Evolutionary conservation across 2,797 vertebrate species (phyloP), one percentile per base, ranked within the genome.

Genomic region (Erpetoichthys calabaricus): DNA sequence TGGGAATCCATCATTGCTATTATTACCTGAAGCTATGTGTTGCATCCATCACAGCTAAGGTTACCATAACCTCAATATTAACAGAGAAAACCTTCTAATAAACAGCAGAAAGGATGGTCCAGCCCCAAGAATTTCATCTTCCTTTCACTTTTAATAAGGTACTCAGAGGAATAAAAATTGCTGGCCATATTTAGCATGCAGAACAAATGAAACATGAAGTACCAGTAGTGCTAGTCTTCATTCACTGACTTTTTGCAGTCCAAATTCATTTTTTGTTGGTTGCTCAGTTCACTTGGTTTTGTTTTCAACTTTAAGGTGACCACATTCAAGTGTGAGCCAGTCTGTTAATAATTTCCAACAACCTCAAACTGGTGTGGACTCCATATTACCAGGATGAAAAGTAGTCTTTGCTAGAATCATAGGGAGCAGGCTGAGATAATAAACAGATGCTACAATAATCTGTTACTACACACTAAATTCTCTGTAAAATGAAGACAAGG

Each of bases 51-150:
- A 85, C 73, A 74, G 74, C 76, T 78, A 79, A 82, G 79, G 75
- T 77, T 84, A 82, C 77, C 75, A 83, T 80, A 88, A 88, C 86
- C 86, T 86, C 84, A 82, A 85, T 84, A 86, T 83, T 82, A 83
- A 75, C 79, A 70, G 77, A 79, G 84, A 70, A 67, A 75, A 60
- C 59, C 74, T 74, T 75, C 77, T 77, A 77, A 84, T 86, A 86
- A 85, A 80, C 74, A 84, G 60, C 63, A 72, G 79, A 79, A 79
- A 71, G 74, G 78, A 85, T 81, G 76, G 78, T 74, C 71, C 68
- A 69, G 72, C 69, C 72, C 72, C 65, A 72, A 60, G 81, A 79
- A 77, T 75, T 74, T 67, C 69, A 80, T 83, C 75, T 81, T 83
- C 78, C 81, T 78, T 80, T 84, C 75, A 81, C 77, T 82, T 79